Evolutionary conservation across 2,888 invertebrate genomes (phyloP).

Genomic region (Hybos culiciformis): DNA sequence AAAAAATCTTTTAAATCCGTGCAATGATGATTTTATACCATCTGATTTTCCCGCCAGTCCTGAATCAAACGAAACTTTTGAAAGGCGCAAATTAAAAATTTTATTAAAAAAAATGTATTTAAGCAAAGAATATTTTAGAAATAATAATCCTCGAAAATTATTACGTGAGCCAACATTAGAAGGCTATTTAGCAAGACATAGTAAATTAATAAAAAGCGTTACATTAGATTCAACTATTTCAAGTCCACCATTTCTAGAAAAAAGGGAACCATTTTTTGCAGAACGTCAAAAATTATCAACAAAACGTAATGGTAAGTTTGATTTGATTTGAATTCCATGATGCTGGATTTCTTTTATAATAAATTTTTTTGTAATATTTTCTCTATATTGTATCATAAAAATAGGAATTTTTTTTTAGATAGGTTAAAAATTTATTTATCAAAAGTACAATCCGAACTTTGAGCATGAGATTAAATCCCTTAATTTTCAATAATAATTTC

Average conservation of each 20-base stretch:
- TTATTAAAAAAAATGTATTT: constrained; percentile 73
- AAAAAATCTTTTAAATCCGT: constrained; percentile 13
- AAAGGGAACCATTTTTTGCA: too few species aligned
- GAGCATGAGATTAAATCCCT: too few species aligned
- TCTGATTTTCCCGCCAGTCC: constrained; percentile 41
- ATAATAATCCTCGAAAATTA: constrained; percentile 32
- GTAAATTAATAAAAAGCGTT: constrained; percentile 77
- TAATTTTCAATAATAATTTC: too few species aligned
- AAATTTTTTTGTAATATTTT: too few species aligned
- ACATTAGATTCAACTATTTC: constrained; percentile 78
- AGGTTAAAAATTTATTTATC: too few species aligned
- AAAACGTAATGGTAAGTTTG: too few species aligned
- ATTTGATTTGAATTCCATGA: too few species aligned
- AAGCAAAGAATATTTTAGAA: constrained; percentile 30
- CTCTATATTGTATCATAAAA: too few species aligned
- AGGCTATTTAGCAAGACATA: constrained; percentile 78
- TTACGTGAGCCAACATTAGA: constrained; percentile 64
- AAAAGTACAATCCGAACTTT: too few species aligned
- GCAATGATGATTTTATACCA: constrained; percentile 22
- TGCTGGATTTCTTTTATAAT: too few species aligned
- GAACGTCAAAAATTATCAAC: too few species aligned
- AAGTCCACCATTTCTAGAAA: constrained; percentile 57
- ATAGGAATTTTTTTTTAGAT: too few species aligned
- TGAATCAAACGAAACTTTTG: constrained; percentile 69
- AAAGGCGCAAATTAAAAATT: constrained; percentile 68